Base-by-base conservation (phyloP, 2,113 vertebrate species). In the Echinops telfairi region DNA sequence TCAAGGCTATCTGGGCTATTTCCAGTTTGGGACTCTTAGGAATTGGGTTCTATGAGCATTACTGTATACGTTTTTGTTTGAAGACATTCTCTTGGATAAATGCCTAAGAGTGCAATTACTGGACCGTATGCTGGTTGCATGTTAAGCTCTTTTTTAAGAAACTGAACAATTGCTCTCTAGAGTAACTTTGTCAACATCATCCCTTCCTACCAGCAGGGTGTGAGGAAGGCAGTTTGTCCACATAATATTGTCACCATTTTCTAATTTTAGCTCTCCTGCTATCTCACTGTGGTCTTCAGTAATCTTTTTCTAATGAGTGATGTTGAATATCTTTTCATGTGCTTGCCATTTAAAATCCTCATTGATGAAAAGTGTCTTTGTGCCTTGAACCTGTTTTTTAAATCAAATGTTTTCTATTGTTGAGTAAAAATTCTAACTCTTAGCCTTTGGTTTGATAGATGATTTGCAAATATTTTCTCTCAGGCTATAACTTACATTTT, bases 51-150 rank as follows among this genome's bases (percentile, higher is more conserved):
- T 77, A 6, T 66, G 47, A 97, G 83, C 57, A 88, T 80, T 79
- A 71, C 6, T 43, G 11, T 27, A 29, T 3, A 80, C 25, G 22
- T 79, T 84, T 95, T 15, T 92, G 43, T 64, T 31, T 79, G 38
- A 93, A 86, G 11, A 0, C 19, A 82, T 92, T 92, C 31, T 92
- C 15, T 38, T 57, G 4, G 17, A 89, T 47, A 89, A 88, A 93
- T 90, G 4, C 22, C 29, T 31, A 66, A 27, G 40, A 38, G 25
- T 76, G 75, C 11, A 83, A 64, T 20, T 79, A 23, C 60, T 53
- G 86, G 31, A 43, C 58, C 78, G 89, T 33, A 10, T 70, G 17
- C 43, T 10, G 78, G 22, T 78, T 91, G 8, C n/a, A 27, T 17
- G n/a, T 17, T 77, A 83, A 40, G 16, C 17, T 73, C 62, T 84